Evolutionary conservation across 2,113 vertebrate species (phyloP).

Genomic region (Phycodurus eques): DNA sequence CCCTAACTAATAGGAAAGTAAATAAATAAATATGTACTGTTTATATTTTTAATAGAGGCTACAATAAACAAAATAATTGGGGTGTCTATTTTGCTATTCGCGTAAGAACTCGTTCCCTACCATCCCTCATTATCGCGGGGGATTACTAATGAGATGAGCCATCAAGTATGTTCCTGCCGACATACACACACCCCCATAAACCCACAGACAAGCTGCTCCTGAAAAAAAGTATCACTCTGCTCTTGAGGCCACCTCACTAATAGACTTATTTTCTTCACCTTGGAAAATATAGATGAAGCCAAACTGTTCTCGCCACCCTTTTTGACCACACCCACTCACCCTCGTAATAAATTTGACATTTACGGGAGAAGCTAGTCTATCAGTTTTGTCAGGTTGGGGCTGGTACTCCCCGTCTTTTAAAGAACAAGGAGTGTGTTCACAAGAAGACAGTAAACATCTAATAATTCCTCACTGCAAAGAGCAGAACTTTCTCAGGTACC

Average conservation of each 20-base stretch:
- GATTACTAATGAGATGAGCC: constrained; percentile 10
- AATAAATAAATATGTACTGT: no score
- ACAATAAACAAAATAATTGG: no score
- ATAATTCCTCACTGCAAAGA: background rate
- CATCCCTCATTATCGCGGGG: background rate
- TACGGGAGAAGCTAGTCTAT: constrained; percentile 42
- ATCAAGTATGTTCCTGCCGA: constrained; percentile 17
- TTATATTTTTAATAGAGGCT: no score
- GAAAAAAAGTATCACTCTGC: constrained; percentile 63
- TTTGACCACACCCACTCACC: constrained; percentile 39
- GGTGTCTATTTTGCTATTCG: no score
- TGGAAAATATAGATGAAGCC: constrained; percentile 63
- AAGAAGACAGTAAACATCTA: constrained; percentile 15
- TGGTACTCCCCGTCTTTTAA: background rate
- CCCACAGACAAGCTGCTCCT: constrained; percentile 12
- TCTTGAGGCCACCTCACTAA: constrained; percentile 59
- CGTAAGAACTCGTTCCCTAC: no score
- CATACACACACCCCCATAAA: constrained; percentile 20
- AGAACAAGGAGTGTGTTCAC: constrained; percentile 8
- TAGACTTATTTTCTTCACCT: constrained; percentile 67
- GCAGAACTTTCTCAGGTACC: constrained; percentile 3
- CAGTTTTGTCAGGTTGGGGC: constrained; percentile 28
- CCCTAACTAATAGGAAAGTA: no score
- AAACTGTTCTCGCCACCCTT: constrained; percentile 34
- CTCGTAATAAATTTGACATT: constrained; percentile 46